These are phyloP conservation scores for Monopterus albus DNA, from an alignment of 2,113 vertebrate genomes.

Conservation along the genomic window DNA sequence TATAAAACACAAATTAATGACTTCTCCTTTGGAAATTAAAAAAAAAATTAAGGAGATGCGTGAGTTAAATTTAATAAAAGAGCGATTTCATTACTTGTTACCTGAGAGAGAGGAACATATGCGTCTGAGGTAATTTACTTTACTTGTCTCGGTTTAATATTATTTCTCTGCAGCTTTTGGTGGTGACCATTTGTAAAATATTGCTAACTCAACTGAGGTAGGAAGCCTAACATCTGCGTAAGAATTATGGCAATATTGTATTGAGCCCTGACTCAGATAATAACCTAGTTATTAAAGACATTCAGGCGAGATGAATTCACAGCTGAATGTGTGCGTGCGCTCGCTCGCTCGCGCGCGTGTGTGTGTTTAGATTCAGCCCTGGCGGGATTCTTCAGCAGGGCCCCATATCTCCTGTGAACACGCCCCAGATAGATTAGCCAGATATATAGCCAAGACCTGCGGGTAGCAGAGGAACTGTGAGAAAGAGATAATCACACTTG, in stretches of 20 bases:
- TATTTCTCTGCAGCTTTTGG: background rate
- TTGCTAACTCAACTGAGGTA: background rate
- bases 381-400: constrained; percentile 77
- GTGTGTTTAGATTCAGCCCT: constrained; percentile 64
- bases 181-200: background rate
- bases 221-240: background rate
- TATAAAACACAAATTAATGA: background rate
- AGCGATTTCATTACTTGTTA: too few relatives aligned
- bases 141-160: background rate
- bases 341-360: background rate
- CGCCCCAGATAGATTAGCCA: constrained; percentile 85
- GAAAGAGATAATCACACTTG: constrained; percentile 70
- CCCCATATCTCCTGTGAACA: constrained; percentile 81
- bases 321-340: constrained; percentile 14
- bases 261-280: constrained; percentile 5
- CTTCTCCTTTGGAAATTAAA: background rate
- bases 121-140: background rate
- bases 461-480: constrained; percentile 76
- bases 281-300: constrained; percentile 26
- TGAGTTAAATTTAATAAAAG: background rate
- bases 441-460: constrained; percentile 81
- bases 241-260: background rate
- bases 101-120: too few relatives aligned
- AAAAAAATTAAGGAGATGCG: background rate
- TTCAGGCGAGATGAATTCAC: constrained; percentile 67